Evolutionary conservation across 2,888 invertebrate species (phyloP), one percentile per base, ranked within the genome.

Genomic region (Patella ulyssiponensis): DNA sequence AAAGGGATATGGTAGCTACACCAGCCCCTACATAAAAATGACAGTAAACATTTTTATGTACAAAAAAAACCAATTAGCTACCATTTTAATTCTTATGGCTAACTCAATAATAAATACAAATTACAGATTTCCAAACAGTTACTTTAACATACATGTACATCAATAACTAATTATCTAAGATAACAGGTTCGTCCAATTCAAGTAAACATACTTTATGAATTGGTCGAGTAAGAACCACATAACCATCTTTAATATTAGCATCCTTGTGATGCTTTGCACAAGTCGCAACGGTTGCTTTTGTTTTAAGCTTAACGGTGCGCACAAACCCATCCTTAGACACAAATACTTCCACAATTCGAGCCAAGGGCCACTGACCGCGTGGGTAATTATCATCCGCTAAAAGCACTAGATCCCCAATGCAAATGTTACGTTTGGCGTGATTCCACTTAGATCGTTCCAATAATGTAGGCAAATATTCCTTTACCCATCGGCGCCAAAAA

Each of bases 381-480:
- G 58, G 20, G 20, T n/a, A 58, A 58, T 58, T 58, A 58, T 58
- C 58, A 58, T 58, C 58, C 17, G 58, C 58, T 20, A 58, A 17
- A 17, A 58, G 58, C 9, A 58, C 58, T n/a, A 58, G 9, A 14
- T 58, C 58, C 20, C 58, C 15, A 58, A 58, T n/a, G 20, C n/a
- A 17, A 2, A 58, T 58, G 20, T 58, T 58, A 17, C 58, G 58
- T 58, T 58, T n/a, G 15, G 20, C 58, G 4, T 17, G 17, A 58
- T 58, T n/a, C 58, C 58, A 58, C 20, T 58, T 58, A n/a, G 58
- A 58, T 58, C 58, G 15, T 15, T 58, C 58, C n/a, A n/a, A n/a
- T 20, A n/a, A 58, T 20, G 58, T 14, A 58, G 58, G 58, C 58
- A 58, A 58, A 58, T 58, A 58, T 20, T 58, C 7, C n/a, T n/a